phyloP scores from a whole-genome alignment of 2,113 vertebrate species.

The Pluvianellus socialis region DNA sequence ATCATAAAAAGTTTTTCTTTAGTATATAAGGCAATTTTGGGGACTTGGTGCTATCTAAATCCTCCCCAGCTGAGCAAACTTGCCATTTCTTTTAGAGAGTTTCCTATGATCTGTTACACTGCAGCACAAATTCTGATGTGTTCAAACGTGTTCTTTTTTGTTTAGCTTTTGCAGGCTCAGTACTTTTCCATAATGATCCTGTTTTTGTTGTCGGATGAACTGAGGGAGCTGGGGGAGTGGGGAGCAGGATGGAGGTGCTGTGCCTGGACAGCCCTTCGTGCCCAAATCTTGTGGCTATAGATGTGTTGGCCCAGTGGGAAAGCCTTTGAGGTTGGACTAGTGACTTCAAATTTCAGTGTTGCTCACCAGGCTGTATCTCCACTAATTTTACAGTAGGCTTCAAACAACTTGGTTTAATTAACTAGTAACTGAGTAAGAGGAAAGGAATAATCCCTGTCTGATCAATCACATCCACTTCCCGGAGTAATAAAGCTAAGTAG shows the following conservation, averaged over 20 bases:
- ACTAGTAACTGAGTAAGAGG: neutral
- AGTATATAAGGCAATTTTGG: neutral
- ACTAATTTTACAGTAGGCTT: neutral
- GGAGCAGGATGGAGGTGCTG: neutral
- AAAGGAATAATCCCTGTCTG: neutral
- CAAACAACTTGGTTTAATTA: neutral
- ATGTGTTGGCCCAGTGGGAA: neutral
- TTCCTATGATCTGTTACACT: neutral
- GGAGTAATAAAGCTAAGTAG: neutral
- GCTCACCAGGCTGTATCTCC: neutral
- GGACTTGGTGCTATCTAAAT: neutral
- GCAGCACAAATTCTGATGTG: neutral
- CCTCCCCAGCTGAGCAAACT: neutral
- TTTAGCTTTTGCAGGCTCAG: neutral
- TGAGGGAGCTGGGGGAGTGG: neutral
- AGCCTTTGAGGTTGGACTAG: neutral
- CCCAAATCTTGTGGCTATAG: neutral
- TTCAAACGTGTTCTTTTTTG: neutral
- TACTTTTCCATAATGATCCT: neutral
- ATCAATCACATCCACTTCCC: neutral
- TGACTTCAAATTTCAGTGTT: neutral
- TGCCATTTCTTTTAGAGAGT: neutral
- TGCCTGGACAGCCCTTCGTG: neutral
- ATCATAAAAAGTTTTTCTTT: neutral
- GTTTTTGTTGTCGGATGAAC: neutral